Evolutionary conservation across 2,797 vertebrate genomes (phyloP).

Genomic region (Agapornis canus): DNA sequence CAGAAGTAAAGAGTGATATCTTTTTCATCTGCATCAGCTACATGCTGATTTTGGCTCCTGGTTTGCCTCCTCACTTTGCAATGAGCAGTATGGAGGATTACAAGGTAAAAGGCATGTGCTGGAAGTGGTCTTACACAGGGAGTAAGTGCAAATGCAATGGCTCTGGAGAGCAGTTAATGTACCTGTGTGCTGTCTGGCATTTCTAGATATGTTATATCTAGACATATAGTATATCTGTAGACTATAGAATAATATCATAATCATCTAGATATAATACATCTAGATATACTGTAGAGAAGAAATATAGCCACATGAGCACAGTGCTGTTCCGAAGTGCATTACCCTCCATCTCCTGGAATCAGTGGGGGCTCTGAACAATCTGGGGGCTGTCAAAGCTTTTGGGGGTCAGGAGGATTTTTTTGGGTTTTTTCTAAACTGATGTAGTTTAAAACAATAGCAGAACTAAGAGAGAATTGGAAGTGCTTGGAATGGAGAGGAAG

Average conservation of each 20-base stretch:
- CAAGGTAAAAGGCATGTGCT: constrained; percentile 71
- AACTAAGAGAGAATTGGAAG: neutral
- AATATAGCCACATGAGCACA: neutral
- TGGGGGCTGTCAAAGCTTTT: neutral
- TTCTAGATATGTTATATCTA: neutral
- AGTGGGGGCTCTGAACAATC: neutral
- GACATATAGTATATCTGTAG: neutral
- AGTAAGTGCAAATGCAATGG: fast-evolving
- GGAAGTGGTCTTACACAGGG: fast-evolving
- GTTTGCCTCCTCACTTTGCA: constrained; percentile 86
- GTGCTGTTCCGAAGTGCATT: fast-evolving
- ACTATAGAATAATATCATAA: neutral
- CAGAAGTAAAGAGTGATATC: fast-evolving
- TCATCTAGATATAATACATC: neutral
- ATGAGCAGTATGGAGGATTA: constrained; percentile 85
- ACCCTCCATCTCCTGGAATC: neutral
- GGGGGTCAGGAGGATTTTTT: fast-evolving
- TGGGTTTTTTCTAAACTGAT: neutral
- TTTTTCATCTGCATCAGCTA: neutral
- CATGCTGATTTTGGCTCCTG: constrained; percentile 9
- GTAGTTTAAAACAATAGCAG: neutral
- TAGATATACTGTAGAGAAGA: neutral
- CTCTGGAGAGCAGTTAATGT: neutral
- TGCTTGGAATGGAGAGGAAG: neutral
- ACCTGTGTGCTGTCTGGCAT: neutral